phyloP scores from a whole-genome alignment of 2,113 vertebrate genomes.

The Litocranius walleri region DNA sequence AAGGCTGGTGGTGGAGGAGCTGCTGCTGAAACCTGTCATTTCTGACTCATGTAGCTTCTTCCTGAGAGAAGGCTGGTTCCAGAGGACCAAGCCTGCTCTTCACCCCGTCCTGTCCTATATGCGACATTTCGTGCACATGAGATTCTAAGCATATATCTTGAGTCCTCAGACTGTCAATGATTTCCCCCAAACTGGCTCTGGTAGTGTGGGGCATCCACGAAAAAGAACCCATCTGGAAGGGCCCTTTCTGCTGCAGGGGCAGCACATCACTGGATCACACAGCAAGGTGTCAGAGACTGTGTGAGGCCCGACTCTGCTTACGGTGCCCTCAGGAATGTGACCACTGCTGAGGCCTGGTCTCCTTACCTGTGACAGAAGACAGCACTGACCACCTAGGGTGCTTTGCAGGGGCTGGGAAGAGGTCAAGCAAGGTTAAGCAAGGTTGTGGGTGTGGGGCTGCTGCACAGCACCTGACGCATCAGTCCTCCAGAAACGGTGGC shows the following conservation, averaged over 20 bases:
- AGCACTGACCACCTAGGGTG: not conserved
- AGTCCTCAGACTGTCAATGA: not conserved
- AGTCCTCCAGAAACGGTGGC: not conserved
- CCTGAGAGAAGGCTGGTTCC: not conserved
- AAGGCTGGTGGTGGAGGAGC: not conserved
- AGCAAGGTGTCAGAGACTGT: not conserved
- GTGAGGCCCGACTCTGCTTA: not conserved
- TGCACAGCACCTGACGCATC: accelerated
- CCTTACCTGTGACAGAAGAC: not conserved
- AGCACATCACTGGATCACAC: not conserved
- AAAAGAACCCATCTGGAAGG: not conserved
- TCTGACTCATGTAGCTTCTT: not conserved
- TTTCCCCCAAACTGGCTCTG: not conserved
- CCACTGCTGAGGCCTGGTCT: not conserved
- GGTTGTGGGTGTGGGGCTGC: accelerated
- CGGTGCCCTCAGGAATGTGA: not conserved
- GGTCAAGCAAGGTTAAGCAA: not conserved
- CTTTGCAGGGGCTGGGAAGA: not conserved
- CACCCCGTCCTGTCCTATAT: not conserved
- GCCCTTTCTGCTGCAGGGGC: not conserved
- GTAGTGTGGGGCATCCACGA: accelerated
- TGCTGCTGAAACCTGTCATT: not conserved
- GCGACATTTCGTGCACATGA: not conserved
- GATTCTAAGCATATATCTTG: not conserved
- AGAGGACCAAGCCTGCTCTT: not conserved